phyloP scores from a whole-genome alignment of 2,113 vertebrate genomes.

The Macroglossus sobrinus region DNA sequence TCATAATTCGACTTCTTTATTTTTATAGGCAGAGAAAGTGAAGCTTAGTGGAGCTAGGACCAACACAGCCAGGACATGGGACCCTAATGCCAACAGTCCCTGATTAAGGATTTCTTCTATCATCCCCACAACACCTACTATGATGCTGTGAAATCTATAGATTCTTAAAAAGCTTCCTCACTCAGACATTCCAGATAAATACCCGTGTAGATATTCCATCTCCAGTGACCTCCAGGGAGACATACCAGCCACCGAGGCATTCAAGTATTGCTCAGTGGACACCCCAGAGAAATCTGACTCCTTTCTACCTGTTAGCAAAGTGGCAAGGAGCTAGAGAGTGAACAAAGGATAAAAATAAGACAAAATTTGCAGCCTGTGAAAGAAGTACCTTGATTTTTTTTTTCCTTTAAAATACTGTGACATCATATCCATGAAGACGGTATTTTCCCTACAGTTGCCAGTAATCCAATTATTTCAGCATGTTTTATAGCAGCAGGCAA shows the following conservation, averaged over 20 bases:
- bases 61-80: not conserved
- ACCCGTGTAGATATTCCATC: not conserved
- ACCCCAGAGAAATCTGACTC: not conserved
- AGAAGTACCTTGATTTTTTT: not conserved
- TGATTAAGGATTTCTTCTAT: not conserved
- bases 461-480: slow-evolving; percentile 77
- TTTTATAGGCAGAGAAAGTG: not conserved
- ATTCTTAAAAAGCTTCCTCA: not conserved
- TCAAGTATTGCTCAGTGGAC: not conserved
- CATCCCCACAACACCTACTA: not conserved
- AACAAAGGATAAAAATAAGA: not conserved
- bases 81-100: not conserved
- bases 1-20: not conserved
- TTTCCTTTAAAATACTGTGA: slow-evolving; percentile 50
- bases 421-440: not conserved
- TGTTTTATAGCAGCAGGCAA: slow-evolving; percentile 67
- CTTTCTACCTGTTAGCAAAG: not conserved
- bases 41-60: not conserved
- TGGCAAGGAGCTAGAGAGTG: not conserved
- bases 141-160: not conserved
- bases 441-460: slow-evolving; percentile 53
- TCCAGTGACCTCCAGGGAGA: not conserved
- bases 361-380: not conserved
- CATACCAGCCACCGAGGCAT: not conserved
- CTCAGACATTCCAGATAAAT: not conserved